These are phyloP conservation scores for Drosophila hamatofila DNA, from an alignment of 2,888 invertebrate genomes.

Conservation along the genomic window DNA sequence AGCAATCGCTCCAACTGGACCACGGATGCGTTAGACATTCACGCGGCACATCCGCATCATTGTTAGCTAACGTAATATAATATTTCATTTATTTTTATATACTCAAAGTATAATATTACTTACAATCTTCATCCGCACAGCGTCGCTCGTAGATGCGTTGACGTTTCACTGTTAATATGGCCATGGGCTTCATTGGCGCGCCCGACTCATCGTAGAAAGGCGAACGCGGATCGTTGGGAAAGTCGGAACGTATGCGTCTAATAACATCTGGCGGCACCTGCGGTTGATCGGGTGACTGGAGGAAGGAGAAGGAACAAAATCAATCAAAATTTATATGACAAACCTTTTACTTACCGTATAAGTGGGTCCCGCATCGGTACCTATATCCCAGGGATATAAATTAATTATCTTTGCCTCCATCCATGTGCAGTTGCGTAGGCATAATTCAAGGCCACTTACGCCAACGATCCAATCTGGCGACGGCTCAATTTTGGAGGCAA, in stretches of 20 bases:
- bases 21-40: slow-evolving; percentile 85
- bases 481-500: slow-evolving; percentile 97
- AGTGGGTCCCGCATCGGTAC: slow-evolving; percentile 95
- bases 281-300: slow-evolving; percentile 91
- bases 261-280: slow-evolving; percentile 95
- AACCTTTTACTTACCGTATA: slow-evolving; percentile 87
- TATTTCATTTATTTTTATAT: background rate
- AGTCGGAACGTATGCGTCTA: slow-evolving; percentile 92
- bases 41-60: slow-evolving; percentile 82
- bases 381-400: slow-evolving; percentile 97
- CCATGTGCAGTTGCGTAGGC: slow-evolving; percentile 96
- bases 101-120: slow-evolving; percentile 22
- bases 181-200: slow-evolving; percentile 94
- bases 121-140: slow-evolving; percentile 87
- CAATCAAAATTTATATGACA: background rate
- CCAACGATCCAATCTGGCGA: slow-evolving; percentile 99
- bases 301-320: background rate
- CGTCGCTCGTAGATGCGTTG: slow-evolving; percentile 92
- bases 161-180: slow-evolving; percentile 92
- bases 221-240: slow-evolving; percentile 93
- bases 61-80: slow-evolving; percentile 64
- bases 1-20: slow-evolving; percentile 86
- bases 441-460: slow-evolving; percentile 95
- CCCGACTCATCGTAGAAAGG: slow-evolving; percentile 95
- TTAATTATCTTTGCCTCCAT: slow-evolving; percentile 91